Conservation (phyloP, 1,140 invertebrate genomes). For the Cardiocondyla obscurior region DNA sequence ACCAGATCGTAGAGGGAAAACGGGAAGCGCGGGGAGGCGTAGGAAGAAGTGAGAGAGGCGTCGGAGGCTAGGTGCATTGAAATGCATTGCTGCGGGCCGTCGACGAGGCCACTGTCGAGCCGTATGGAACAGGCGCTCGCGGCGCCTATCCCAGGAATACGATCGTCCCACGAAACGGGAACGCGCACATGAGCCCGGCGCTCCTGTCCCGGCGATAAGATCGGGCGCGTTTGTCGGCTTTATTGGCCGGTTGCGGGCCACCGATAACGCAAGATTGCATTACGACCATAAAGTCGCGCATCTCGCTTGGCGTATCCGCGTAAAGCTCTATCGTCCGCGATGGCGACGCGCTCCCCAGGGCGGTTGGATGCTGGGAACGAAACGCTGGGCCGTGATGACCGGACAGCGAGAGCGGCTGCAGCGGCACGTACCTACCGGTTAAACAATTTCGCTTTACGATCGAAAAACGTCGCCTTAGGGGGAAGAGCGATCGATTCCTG, state of each 20-base stretch:
- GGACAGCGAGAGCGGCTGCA: conserved; percentile 39
- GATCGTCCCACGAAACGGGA: conserved; percentile 56
- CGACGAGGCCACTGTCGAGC: conserved; percentile 26
- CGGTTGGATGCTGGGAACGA: conserved; percentile 12
- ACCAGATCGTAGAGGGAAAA: not conserved
- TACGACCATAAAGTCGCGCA: conserved; percentile 70
- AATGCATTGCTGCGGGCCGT: conserved; percentile 72
- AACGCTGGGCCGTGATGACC: conserved; percentile 28
- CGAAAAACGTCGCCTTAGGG: conserved; percentile 50
- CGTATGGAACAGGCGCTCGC: conserved; percentile 16
- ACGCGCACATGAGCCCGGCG: conserved; percentile 23
- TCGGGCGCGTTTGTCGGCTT: conserved; percentile 70
- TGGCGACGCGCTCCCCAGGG: conserved; percentile 8
- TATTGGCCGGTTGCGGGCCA: conserved; percentile 68
- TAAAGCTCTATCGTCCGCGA: conserved; percentile 59
- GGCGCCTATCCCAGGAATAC: conserved; percentile 61
- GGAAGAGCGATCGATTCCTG: conserved; percentile 46
- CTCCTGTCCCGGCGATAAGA: conserved; percentile 66
- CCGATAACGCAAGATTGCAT: conserved; percentile 75
- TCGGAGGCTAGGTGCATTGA: conserved; percentile 65
- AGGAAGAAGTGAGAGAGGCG: not conserved
- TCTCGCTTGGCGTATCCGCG: conserved; percentile 32
- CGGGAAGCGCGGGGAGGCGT: not conserved
- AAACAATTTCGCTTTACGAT: conserved; percentile 71
- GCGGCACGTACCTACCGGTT: conserved; percentile 55